Conservation (phyloP, 2,797 vertebrate genomes). For the Sparus aurata region DNA sequence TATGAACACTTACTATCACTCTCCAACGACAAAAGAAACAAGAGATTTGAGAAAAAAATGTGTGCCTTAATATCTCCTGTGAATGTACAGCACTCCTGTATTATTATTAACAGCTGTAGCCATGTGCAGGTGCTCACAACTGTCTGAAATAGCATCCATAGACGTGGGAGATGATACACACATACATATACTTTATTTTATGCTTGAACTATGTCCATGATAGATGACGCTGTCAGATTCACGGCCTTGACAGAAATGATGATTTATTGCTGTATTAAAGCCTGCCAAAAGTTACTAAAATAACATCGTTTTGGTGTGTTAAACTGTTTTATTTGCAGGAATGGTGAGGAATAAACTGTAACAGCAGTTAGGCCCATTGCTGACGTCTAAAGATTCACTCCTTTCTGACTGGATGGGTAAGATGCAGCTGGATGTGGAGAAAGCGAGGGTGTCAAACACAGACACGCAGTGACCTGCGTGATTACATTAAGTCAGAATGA, state of each 20-base stretch:
- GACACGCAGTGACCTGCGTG: constrained; percentile 17
- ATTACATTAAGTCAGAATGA: constrained; percentile 28
- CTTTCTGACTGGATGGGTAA: not conserved
- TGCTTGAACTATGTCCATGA: constrained; percentile 14
- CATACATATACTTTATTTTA: not conserved
- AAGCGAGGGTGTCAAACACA: not conserved
- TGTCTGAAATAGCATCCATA: not conserved
- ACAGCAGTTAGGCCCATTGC: not conserved
- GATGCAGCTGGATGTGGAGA: constrained; percentile 1
- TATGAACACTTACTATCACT: not conserved
- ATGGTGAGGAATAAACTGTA: constrained; percentile 12
- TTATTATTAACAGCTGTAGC: not conserved
- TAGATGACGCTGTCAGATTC: constrained; percentile 28
- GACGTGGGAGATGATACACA: not conserved
- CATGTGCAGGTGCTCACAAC: not conserved
- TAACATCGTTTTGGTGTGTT: not conserved
- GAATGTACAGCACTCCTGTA: not conserved
- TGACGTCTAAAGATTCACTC: not conserved
- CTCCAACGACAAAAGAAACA: not conserved
- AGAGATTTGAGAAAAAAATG: not conserved
- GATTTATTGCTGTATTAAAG: constrained; percentile 29
- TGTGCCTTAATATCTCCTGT: not conserved
- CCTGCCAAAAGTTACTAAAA: constrained; percentile 10
- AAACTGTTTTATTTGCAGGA: constrained; percentile 1
- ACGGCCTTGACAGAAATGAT: not conserved